Percentiles rank a stretch among this genome's conserved stretches.
Evolutionary conservation across 2,797 vertebrate species (phyloP).

Genomic region (Argentina silus): DNA sequence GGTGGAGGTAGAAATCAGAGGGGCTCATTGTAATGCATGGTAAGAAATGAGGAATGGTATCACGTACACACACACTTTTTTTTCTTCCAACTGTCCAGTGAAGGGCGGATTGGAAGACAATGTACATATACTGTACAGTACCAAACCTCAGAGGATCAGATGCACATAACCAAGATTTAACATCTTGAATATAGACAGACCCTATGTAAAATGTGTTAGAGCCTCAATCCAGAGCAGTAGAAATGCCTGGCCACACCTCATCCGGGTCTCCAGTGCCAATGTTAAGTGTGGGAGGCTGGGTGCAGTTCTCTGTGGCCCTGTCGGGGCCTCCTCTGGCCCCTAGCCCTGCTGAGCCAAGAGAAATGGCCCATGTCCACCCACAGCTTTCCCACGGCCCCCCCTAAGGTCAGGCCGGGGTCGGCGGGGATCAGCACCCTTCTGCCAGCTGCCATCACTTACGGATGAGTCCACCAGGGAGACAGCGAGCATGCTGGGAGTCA

Average conservation of each 20-base stretch:
- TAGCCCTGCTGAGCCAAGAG: constrained; percentile 23
- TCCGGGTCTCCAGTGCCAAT: background rate
- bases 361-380: constrained; percentile 51
- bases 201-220: too few species aligned
- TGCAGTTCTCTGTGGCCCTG: background rate
- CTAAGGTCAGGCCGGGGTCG: background rate
- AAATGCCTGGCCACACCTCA: background rate
- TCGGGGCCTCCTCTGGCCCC: constrained; percentile 23
- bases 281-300: background rate
- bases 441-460: background rate
- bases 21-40: constrained; percentile 1
- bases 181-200: too few species aligned
- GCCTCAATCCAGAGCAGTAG: too few species aligned
- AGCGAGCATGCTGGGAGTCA: background rate
- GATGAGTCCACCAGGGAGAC: background rate
- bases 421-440: background rate
- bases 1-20: constrained; percentile 1
- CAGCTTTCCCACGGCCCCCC: constrained; percentile 51
- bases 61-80: too few species aligned
- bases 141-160: too few species aligned
- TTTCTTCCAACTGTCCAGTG: too few species aligned
- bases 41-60: background rate
- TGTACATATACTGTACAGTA: too few species aligned
- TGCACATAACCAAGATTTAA: too few species aligned
- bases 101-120: too few species aligned